These are phyloP conservation scores for Salvator merianae DNA, from an alignment of 2,113 vertebrate species.

Conservation along the genomic window DNA sequence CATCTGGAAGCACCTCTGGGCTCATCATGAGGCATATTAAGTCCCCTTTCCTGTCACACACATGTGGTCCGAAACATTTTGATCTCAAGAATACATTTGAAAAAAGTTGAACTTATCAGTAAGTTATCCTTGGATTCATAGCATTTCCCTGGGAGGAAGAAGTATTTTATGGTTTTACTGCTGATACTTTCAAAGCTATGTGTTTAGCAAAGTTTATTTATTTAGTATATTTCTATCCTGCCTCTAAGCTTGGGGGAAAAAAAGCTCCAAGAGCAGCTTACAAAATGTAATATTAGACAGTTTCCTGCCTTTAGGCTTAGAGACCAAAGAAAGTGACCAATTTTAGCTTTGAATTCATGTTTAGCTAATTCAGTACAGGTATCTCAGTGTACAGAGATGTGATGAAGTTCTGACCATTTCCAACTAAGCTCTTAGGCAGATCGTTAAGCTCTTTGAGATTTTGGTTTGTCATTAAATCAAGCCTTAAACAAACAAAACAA, in stretches of 20 bases:
- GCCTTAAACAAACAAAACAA: not conserved
- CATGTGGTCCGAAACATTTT: not conserved
- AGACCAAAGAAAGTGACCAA: too few relatives aligned
- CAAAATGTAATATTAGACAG: too few relatives aligned
- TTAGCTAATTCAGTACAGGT: not conserved
- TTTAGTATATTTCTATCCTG: not conserved
- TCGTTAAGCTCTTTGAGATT: constrained; percentile 1
- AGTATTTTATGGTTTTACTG: not conserved
- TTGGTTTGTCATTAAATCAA: not conserved
- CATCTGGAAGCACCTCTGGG: too few relatives aligned
- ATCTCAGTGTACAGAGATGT: not conserved
- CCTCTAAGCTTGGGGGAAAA: too few relatives aligned
- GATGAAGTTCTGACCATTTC: not conserved
- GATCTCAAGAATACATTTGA: not conserved
- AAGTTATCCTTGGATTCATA: not conserved
- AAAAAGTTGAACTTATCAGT: not conserved
- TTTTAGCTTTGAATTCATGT: not conserved
- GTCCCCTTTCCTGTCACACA: not conserved
- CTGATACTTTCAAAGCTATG: not conserved
- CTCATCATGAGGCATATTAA: too few relatives aligned
- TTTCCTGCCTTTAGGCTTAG: too few relatives aligned
- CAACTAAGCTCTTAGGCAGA: not conserved
- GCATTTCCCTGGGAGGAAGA: not conserved
- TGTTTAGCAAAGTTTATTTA: constrained; percentile 8
- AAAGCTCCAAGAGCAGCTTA: too few relatives aligned